Conservation (phyloP, 2,888 invertebrate species). For the Stegana nigrithorax region DNA sequence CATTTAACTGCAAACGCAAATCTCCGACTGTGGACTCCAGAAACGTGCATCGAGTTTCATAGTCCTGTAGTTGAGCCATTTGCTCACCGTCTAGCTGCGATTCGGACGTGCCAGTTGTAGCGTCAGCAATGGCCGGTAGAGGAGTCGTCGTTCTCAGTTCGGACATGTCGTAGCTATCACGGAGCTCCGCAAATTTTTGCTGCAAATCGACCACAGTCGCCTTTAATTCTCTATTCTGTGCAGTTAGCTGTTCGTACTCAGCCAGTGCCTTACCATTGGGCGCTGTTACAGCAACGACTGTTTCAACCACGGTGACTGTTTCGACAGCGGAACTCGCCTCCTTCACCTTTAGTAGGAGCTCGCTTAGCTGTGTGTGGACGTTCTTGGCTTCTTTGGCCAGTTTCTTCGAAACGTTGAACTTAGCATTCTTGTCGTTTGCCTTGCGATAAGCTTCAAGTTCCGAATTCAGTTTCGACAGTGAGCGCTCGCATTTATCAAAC, state of each 20-base stretch:
- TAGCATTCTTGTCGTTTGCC: slow-evolving; percentile 64
- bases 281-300: slow-evolving; percentile 62
- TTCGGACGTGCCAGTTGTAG: too few relatives aligned
- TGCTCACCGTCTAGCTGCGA: background rate
- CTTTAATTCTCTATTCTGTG: slow-evolving; percentile 61
- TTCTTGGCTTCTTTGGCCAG: slow-evolving; percentile 67
- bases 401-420: slow-evolving; percentile 65
- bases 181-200: slow-evolving; percentile 53
- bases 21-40: slow-evolving; percentile 69
- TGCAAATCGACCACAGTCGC: slow-evolving; percentile 47
- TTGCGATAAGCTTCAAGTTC: slow-evolving; percentile 67
- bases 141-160: background rate
- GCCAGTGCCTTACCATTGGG: slow-evolving; percentile 64
- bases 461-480: slow-evolving; percentile 58
- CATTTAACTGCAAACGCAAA: slow-evolving; percentile 69
- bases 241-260: slow-evolving; percentile 61
- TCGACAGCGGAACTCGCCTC: slow-evolving; percentile 60
- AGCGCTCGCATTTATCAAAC: slow-evolving; percentile 62
- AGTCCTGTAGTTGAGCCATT: background rate
- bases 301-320: slow-evolving; percentile 59
- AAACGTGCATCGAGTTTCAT: slow-evolving; percentile 52
- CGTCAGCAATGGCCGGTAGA: slow-evolving; percentile 26
- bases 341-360: slow-evolving; percentile 62
- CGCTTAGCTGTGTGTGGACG: slow-evolving; percentile 59
- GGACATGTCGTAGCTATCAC: slow-evolving; percentile 48